Percentiles rank a stretch among this genome's conserved stretches.
phyloP scores from a whole-genome alignment of 2,888 invertebrate species.

The Meiosimyza decipiens region DNA sequence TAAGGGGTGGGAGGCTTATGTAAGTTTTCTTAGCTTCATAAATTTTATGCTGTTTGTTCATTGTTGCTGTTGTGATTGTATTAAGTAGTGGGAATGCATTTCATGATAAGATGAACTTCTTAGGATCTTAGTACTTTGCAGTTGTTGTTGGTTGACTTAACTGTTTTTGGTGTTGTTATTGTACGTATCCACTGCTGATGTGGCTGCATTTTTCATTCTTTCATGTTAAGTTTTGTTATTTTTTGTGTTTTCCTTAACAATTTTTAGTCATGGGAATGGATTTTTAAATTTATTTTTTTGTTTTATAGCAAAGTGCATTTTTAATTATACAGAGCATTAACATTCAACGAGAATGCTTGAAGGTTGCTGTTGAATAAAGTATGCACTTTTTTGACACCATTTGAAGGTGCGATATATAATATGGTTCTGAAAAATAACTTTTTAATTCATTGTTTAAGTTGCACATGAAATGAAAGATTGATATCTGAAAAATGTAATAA shows the following conservation, averaged over 20 bases:
- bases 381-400: too few species aligned
- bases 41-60: conserved; percentile 6
- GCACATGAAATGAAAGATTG: too few species aligned
- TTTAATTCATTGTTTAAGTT: too few species aligned
- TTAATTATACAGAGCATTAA: neutral
- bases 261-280: conserved; percentile 29
- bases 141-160: conserved; percentile 1
- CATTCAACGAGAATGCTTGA: neutral
- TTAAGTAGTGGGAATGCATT: conserved; percentile 17
- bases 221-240: neutral
- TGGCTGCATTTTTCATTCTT: conserved; percentile 1
- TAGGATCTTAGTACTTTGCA: neutral
- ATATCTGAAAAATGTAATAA: too few species aligned
- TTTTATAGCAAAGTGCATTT: conserved; percentile 6
- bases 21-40: neutral
- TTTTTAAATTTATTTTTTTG: conserved; percentile 12
- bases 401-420: too few species aligned
- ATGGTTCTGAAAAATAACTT: too few species aligned
- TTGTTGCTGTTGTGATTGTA: conserved; percentile 19
- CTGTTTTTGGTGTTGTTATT: conserved; percentile 6
- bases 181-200: neutral
- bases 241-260: neutral
- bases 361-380: neutral
- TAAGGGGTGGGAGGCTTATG: neutral
- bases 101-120: conserved; percentile 27